Evolutionary conservation across 2,888 invertebrate genomes (phyloP).

Genomic region (Drosophila merina): DNA sequence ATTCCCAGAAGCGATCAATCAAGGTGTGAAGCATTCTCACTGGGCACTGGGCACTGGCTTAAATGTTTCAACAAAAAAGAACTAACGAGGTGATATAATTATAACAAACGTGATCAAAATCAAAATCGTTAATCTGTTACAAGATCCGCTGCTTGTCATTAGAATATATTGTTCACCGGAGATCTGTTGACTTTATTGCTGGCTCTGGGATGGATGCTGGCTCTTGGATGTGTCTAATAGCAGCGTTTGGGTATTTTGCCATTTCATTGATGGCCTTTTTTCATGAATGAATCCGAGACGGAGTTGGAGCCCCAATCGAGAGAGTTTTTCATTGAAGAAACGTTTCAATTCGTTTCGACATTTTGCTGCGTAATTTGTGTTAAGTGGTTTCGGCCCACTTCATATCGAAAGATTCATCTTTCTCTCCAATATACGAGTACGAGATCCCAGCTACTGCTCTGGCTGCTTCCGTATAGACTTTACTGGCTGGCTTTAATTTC

Average conservation of each 20-base stretch:
- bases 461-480: conserved; percentile 63
- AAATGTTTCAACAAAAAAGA: conserved; percentile 73
- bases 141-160: conserved; percentile 73
- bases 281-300: conserved; percentile 58
- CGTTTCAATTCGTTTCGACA: conserved; percentile 77
- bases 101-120: conserved; percentile 57
- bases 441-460: conserved; percentile 44
- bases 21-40: conserved; percentile 21
- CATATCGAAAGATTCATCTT: conserved; percentile 46
- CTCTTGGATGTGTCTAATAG: conserved; percentile 56
- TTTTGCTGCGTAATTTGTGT: conserved; percentile 83
- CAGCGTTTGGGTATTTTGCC: conserved; percentile 42
- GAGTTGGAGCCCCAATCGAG: background rate
- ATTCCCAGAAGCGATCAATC: conserved; percentile 44
- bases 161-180: conserved; percentile 71
- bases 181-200: conserved; percentile 70
- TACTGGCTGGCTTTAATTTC: conserved; percentile 64
- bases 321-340: conserved; percentile 65
- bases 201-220: conserved; percentile 49
- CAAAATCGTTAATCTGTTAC: conserved; percentile 60
- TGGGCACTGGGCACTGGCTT: conserved; percentile 20
- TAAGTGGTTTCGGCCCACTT: conserved; percentile 82
- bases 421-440: no score
- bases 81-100: conserved; percentile 81
- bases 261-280: conserved; percentile 67